Base-by-base conservation (phyloP, 1,140 invertebrate genomes). In the Halotydeus destructor region DNA sequence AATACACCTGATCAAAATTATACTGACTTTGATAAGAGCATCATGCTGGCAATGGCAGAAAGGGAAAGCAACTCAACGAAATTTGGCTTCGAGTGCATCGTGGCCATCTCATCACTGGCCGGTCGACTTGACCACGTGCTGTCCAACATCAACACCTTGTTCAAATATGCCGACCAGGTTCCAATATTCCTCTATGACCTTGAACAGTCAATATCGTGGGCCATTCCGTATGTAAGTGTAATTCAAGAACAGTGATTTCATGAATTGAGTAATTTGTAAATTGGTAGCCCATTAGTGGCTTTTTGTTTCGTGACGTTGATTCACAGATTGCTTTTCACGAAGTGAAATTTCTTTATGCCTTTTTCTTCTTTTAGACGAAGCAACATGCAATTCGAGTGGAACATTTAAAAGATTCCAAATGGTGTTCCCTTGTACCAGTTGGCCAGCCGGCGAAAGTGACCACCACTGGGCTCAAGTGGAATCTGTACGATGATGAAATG, bases 11-110 rank as follows among this genome's bases (percentile, higher is more conserved):
- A 59, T 44, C 57, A 60, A 46, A 47, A 59, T 48, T 50, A 51
- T 32, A 59, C 55, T 22, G 58, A 60, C 44, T 60, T 60, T 31
- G 57, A 56, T 5, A 60, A 60, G 40, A 50, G 47, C 34, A 33
- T 56, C 41, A 32, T 26, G n/a, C n/a, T 30, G 11, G 12, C 27
- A 19, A 27, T 24, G 4, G n/a, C n/a, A n/a, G n/a, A n/a, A n/a
- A n/a, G n/a, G n/a, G n/a, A n/a, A n/a, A n/a, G n/a, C n/a, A n/a
- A n/a, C n/a, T n/a, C n/a, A n/a, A 35, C 8, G 18, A 35, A 35
- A 19, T 19, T 19, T n/a, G 8, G 22, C 27, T 30, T 6, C 21
- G 19, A 32, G 9, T 14, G n/a, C 16, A 19, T 26, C 12, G 3
- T 39, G 11, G 34, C 22, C 3, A 18, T 36, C 3, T 36, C 14